Evolutionary conservation across 2,797 vertebrate genomes (phyloP).

Genomic region (Botia almorhae): DNA sequence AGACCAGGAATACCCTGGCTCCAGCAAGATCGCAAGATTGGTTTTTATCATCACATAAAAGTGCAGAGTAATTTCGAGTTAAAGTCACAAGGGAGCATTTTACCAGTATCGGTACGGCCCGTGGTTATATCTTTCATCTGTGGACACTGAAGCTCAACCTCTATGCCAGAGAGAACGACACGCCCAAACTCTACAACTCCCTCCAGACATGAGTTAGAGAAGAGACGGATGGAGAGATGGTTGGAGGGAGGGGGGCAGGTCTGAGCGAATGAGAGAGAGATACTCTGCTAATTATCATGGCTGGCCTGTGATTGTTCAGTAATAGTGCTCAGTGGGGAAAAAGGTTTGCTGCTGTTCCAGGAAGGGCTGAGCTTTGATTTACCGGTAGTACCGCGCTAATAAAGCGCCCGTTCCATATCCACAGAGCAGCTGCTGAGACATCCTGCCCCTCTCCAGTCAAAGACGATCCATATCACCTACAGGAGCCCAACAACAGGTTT

Average conservation of each 20-base stretch:
- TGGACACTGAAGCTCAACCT: slow-evolving; percentile 57
- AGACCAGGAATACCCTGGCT: slow-evolving; percentile 41
- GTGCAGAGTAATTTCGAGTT: slow-evolving; percentile 52
- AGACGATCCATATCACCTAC: slow-evolving; percentile 49
- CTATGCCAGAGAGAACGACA: slow-evolving; percentile 53
- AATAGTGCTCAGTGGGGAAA: slow-evolving; percentile 87
- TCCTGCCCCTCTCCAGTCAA: slow-evolving; percentile 71
- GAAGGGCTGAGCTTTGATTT: slow-evolving; percentile 87
- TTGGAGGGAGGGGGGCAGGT: slow-evolving; percentile 54
- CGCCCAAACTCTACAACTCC: slow-evolving; percentile 63
- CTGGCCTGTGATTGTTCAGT: slow-evolving; percentile 86
- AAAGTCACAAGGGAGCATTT: slow-evolving; percentile 47
- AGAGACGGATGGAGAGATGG: slow-evolving; percentile 58
- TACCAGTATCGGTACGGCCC: slow-evolving; percentile 41
- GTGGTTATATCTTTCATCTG: slow-evolving; percentile 54
- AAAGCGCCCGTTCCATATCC: slow-evolving; percentile 82
- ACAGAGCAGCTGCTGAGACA: slow-evolving; percentile 74
- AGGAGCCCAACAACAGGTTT: slow-evolving; percentile 20
- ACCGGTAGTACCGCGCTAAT: slow-evolving; percentile 87
- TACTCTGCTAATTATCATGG: slow-evolving; percentile 87
- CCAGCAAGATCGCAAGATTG: slow-evolving; percentile 45
- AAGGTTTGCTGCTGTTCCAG: slow-evolving; percentile 86
- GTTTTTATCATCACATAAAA: slow-evolving; percentile 60
- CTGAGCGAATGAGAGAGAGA: slow-evolving; percentile 69
- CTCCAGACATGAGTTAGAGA: slow-evolving; percentile 62